These are phyloP conservation scores for Araneus ventricosus DNA, from an alignment of 1,140 invertebrate genomes.

Conservation along the genomic window DNA sequence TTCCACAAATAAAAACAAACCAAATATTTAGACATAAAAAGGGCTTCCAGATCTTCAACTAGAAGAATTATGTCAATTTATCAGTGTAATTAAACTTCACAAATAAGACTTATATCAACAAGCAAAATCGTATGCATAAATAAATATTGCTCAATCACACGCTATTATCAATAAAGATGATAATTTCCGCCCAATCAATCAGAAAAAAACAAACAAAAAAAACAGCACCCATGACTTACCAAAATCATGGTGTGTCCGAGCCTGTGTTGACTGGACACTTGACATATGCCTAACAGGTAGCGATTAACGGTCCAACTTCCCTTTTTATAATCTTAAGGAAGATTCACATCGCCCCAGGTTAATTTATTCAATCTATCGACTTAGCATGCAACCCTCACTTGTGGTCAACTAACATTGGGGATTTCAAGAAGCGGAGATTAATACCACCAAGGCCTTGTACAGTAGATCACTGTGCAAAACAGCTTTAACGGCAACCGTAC, in stretches of 20 bases:
- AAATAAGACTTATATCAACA: no score
- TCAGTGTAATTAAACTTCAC: no score
- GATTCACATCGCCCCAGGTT: conserved; percentile 28
- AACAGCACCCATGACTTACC: conserved; percentile 8
- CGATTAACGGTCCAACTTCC: neutral
- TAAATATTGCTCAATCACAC: no score
- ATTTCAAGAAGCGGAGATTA: conserved; percentile 19
- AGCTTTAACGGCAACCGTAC: conserved; percentile 36
- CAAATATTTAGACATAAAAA: no score
- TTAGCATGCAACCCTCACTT: conserved; percentile 40
- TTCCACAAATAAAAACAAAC: no score
- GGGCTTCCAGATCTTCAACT: no score
- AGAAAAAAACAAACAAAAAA: neutral
- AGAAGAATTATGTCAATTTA: no score
- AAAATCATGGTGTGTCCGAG: conserved; percentile 29
- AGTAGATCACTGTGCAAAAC: conserved; percentile 18
- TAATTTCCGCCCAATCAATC: neutral
- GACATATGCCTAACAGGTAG: conserved; percentile 18
- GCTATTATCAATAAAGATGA: no score
- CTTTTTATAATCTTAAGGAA: conserved; percentile 69
- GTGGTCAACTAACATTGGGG: neutral
- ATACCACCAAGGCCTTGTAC: conserved; percentile 48
- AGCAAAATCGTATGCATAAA: no score
- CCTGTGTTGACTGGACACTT: neutral
- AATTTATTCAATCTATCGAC: conserved; percentile 50